Base-by-base conservation (phyloP, 2,797 vertebrate genomes). In the Enteromius trimaculatus region DNA sequence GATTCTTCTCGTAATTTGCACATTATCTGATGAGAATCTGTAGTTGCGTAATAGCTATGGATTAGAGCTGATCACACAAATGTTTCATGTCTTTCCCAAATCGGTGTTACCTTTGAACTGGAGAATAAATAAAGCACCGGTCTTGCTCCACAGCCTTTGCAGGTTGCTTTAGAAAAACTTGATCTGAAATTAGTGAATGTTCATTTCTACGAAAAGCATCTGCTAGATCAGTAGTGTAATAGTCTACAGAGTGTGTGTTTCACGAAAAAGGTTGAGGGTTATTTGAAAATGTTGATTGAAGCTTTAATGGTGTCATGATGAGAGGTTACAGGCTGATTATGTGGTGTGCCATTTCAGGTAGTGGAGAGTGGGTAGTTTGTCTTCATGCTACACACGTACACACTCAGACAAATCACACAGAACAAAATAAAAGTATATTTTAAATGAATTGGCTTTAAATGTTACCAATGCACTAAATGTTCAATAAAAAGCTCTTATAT, bases 241-340 rank as follows among this genome's bases (percentile, higher is more conserved):
- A 37, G 47, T 81, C 69, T 17, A 49, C 42, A 81, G 44, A 74
- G 47, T 34, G 72, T 42, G 60, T 47, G 26, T 83, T 55, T 66
- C 26, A n/a, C 34, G 72, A 37, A 77, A 31, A 26, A 65, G 72
- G 64, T 44, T 44, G 47, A 39, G 23, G 69, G 71, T 82, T 76
- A 58, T 55, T 77, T 37, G 13, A 26, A 77, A 60, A 21, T 69
- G 74, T 70, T 77, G 81, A 77, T 37, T 58, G 81, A 83, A 69
- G 65, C 37, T 77, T 83, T 83, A 83, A 83, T 83, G 65, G 81
- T 77, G 74, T 77, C 74, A 58, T 77, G 74, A 83, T 77, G 81
- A 83, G 64, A 68, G 60, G 72, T 82, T 82, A 82, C 49, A 6
- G 49, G 37, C 64, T 74, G 70, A 81, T 81, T 81, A 81, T 81